These are phyloP conservation scores for Diarsia brunnea DNA, from an alignment of 2,888 invertebrate genomes.

Conservation along the genomic window DNA sequence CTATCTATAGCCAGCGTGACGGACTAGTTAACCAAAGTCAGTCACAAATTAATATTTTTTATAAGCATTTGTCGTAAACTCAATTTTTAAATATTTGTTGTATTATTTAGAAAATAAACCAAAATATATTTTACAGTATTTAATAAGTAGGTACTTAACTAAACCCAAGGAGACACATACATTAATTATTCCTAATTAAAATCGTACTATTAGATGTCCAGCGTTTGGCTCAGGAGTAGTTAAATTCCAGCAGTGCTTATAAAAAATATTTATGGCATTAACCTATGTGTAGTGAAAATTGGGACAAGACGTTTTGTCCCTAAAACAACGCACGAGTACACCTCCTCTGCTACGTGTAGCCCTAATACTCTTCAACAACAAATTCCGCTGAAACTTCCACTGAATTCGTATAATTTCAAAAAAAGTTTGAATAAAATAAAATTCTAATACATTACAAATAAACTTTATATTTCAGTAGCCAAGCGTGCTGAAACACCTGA, in stretches of 20 bases:
- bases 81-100: background rate
- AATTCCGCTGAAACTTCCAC: constrained; percentile 27
- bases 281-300: background rate
- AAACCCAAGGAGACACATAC: too few relatives aligned
- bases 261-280: background rate
- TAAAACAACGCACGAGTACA: constrained; percentile 41
- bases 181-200: background rate
- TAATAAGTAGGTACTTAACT: too few relatives aligned
- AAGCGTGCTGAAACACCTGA: constrained; percentile 24
- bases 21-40: background rate
- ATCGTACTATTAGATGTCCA: background rate
- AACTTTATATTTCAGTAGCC: constrained; percentile 24
- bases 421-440: constrained; percentile 23
- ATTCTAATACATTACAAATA: constrained; percentile 30
- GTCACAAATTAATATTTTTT: background rate
- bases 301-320: background rate
- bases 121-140: too few relatives aligned
- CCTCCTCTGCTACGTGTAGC: background rate
- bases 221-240: background rate
- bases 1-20: too few relatives aligned
- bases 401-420: constrained; percentile 3
- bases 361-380: constrained; percentile 15
- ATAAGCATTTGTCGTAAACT: background rate
- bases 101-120: background rate
- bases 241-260: background rate